A percentile compares a stretch with the other conserved stretches of the same genome.
Evolutionary conservation across 2,888 invertebrate genomes (phyloP).

Genomic region (Gryllus longicercus): DNA sequence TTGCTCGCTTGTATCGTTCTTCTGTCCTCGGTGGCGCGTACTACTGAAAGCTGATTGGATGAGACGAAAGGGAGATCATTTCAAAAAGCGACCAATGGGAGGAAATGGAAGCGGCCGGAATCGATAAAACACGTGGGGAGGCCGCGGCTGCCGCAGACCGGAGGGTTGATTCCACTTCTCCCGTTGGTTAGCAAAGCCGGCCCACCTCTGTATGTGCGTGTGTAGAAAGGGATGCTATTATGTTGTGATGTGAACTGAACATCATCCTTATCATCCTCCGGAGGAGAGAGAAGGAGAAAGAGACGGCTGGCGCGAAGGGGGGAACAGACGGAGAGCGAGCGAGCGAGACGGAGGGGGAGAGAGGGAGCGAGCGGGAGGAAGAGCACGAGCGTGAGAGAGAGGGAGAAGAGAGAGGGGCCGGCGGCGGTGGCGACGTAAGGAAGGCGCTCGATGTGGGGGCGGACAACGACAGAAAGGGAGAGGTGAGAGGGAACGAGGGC

Average conservation of each 20-base stretch:
- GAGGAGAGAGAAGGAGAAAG: neutral
- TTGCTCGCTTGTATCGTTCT: neutral
- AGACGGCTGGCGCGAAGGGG: neutral
- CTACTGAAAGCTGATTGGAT: constrained; percentile 30
- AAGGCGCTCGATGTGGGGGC: too few relatives aligned
- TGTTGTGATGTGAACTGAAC: constrained; percentile 27
- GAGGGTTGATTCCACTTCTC: constrained; percentile 26
- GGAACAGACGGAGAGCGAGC: neutral
- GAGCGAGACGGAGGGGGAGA: neutral
- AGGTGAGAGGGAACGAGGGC: constrained; percentile 33
- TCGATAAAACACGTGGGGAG: constrained; percentile 24
- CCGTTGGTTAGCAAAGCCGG: constrained; percentile 5
- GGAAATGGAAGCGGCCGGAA: constrained; percentile 26
- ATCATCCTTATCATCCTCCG: constrained; percentile 23
- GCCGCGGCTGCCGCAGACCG: neutral
- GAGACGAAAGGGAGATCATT: constrained; percentile 27
- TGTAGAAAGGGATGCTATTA: constrained; percentile 23
- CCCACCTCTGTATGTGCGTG: constrained; percentile 25
- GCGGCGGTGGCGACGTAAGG: neutral
- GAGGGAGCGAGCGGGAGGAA: constrained; percentile 31
- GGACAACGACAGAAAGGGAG: neutral
- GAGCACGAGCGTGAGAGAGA: constrained; percentile 19
- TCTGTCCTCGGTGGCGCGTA: constrained; percentile 12
- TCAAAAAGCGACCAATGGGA: constrained; percentile 30
- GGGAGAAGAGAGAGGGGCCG: constrained; percentile 21